A percentile compares a stretch with the other conserved stretches of the same genome.
Conservation (phyloP, 1,140 invertebrate genomes). For the Drosophila mauritiana region DNA sequence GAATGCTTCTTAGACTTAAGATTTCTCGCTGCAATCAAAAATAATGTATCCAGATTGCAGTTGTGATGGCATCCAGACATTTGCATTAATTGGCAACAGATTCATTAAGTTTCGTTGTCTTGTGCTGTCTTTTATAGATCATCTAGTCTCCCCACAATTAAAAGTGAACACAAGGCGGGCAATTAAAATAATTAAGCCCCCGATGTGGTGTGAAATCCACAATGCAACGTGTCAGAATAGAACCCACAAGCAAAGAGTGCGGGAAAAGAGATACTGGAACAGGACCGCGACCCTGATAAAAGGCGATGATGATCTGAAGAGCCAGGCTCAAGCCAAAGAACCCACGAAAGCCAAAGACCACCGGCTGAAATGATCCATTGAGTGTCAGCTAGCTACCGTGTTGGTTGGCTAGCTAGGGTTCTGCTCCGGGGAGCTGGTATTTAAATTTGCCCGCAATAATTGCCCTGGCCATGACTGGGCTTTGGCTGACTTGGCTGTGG, state of each 20-base stretch:
- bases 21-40: slow-evolving; percentile 1
- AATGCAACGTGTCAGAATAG: slow-evolving; percentile 70
- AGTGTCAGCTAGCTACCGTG: slow-evolving; percentile 72
- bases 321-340: slow-evolving; percentile 12
- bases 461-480: slow-evolving; percentile 69
- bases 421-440: slow-evolving; percentile 50
- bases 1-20: background rate
- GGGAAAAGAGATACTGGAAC: slow-evolving; percentile 23
- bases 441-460: slow-evolving; percentile 80
- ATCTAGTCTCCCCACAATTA: slow-evolving; percentile 55
- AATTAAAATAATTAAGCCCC: slow-evolving; percentile 75
- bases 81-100: slow-evolving; percentile 43
- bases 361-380: slow-evolving; percentile 80
- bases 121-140: slow-evolving; percentile 33
- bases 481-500: background rate
- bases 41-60: slow-evolving; percentile 20
- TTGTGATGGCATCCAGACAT: slow-evolving; percentile 19
- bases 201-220: slow-evolving; percentile 75
- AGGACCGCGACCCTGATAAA: slow-evolving; percentile 20
- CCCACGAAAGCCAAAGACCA: slow-evolving; percentile 43
- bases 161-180: slow-evolving; percentile 57
- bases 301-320: slow-evolving; percentile 39
- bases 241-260: slow-evolving; percentile 10
- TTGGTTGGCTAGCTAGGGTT: slow-evolving; percentile 41
- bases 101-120: slow-evolving; percentile 26